phyloP scores from a whole-genome alignment of 2,113 vertebrate species.

The Leucopsar rothschildi region DNA sequence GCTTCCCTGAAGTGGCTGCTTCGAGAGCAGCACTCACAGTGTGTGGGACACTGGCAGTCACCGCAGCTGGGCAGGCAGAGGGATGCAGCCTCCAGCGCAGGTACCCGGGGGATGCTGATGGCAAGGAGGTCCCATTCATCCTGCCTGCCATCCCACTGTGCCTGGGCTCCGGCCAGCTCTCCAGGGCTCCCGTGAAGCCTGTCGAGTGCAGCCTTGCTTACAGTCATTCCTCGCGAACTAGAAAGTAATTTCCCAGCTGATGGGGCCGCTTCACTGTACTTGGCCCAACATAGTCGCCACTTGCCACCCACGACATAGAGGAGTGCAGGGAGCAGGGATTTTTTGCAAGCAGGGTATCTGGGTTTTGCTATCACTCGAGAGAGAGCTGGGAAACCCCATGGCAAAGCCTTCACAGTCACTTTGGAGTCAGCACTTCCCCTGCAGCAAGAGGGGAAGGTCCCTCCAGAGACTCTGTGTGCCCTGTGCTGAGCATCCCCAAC shows the following conservation, averaged over 20 bases:
- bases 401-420: neutral
- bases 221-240: conserved; percentile 24
- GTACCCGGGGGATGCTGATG: accelerated
- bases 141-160: accelerated
- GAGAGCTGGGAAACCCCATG: conserved; percentile 54
- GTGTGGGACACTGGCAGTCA: neutral
- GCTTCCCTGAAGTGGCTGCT: neutral
- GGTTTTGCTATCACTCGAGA: conserved; percentile 51
- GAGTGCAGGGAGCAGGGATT: conserved; percentile 40
- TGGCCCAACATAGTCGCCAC: neutral
- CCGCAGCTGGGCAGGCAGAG: accelerated
- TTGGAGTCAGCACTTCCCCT: conserved; percentile 55
- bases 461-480: neutral
- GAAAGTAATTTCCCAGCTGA: conserved; percentile 48
- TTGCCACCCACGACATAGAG: neutral
- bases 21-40: neutral
- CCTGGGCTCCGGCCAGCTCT: accelerated
- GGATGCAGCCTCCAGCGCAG: accelerated
- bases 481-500: neutral
- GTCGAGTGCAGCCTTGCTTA: neutral
- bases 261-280: neutral
- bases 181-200: neutral
- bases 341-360: conserved; percentile 13
- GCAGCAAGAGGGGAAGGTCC: neutral
- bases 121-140: neutral